Percentiles rank a stretch among this genome's conserved stretches.
These are phyloP conservation scores for Teinopalpus imperialis DNA, from an alignment of 2,888 invertebrate genomes.

Conservation along the genomic window DNA sequence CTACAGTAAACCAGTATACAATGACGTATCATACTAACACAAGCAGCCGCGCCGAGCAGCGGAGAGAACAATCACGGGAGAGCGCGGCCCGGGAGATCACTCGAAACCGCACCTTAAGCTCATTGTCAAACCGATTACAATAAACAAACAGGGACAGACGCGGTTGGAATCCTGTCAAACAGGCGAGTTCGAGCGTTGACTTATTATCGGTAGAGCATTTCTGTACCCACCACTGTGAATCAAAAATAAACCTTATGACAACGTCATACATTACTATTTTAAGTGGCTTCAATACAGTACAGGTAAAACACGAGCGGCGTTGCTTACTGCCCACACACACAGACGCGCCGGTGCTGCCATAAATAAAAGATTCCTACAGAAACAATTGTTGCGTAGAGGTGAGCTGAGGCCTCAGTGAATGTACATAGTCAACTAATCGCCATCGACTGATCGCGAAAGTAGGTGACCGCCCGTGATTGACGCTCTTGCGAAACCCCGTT, in stretches of 20 bases:
- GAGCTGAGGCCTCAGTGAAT: slow-evolving; percentile 77
- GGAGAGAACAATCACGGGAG: slow-evolving; percentile 64
- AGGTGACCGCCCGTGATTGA: slow-evolving; percentile 81
- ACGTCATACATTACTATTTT: slow-evolving; percentile 39
- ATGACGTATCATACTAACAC: slow-evolving; percentile 79
- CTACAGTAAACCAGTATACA: slow-evolving; percentile 77
- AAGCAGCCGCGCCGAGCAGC: slow-evolving; percentile 59
- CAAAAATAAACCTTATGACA: slow-evolving; percentile 41
- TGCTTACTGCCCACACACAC: slow-evolving; percentile 69
- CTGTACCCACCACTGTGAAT: slow-evolving; percentile 44
- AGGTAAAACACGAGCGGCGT: slow-evolving; percentile 78
- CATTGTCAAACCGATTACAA: slow-evolving; percentile 82
- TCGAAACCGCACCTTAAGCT: slow-evolving; percentile 82
- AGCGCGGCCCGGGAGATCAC: slow-evolving; percentile 71
- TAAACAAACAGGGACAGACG: slow-evolving; percentile 82
- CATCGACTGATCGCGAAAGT: slow-evolving; percentile 75
- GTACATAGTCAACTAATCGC: slow-evolving; percentile 73
- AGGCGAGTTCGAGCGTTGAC: slow-evolving; percentile 82
- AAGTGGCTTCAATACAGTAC: slow-evolving; percentile 38
- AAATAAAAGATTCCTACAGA: slow-evolving; percentile 82
- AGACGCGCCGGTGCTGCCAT: slow-evolving; percentile 66
- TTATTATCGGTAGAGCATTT: slow-evolving; percentile 81
- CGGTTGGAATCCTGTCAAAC: slow-evolving; percentile 83
- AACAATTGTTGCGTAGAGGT: slow-evolving; percentile 82
- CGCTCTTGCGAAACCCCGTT: slow-evolving; percentile 77